phyloP scores from a whole-genome alignment of 2,113 vertebrate genomes.

The Machaerirhynchus nigripectus region DNA sequence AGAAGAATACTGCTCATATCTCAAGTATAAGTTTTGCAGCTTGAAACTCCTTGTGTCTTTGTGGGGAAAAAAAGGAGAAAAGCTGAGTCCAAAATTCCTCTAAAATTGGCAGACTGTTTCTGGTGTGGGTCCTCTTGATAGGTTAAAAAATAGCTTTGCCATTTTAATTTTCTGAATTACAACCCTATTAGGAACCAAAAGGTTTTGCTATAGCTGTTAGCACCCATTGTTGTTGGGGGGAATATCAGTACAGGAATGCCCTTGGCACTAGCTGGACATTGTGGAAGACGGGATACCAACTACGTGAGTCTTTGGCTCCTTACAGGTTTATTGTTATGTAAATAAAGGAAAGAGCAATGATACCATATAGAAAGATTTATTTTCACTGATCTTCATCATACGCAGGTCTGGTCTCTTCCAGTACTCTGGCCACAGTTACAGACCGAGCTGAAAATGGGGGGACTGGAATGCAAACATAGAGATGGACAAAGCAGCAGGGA shows the following conservation, averaged over 20 bases:
- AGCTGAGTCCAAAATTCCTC: not conserved
- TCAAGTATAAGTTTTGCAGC: not conserved
- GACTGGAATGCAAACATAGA: not conserved
- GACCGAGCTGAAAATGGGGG: not conserved
- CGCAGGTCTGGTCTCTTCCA: not conserved
- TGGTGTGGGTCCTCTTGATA: not conserved
- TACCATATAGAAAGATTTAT: not conserved
- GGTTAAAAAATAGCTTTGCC: not conserved
- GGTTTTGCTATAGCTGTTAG: not conserved
- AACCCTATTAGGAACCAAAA: not conserved
- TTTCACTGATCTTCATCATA: not conserved
- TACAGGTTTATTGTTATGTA: rapidly evolving
- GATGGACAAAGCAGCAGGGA: not conserved
- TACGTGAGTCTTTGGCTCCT: rapidly evolving
- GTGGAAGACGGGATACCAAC: not conserved
- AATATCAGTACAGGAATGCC: not conserved
- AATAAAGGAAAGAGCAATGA: not conserved
- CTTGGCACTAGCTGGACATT: too few species aligned
- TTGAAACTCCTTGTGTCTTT: not conserved
- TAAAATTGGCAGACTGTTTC: not conserved
- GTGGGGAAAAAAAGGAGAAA: not conserved
- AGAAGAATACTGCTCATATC: not conserved
- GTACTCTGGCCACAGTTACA: not conserved
- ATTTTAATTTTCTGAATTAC: not conserved
- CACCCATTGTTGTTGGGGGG: rapidly evolving